Conservation (phyloP, 1,140 invertebrate genomes). For the Diploscapter pachys region DNA sequence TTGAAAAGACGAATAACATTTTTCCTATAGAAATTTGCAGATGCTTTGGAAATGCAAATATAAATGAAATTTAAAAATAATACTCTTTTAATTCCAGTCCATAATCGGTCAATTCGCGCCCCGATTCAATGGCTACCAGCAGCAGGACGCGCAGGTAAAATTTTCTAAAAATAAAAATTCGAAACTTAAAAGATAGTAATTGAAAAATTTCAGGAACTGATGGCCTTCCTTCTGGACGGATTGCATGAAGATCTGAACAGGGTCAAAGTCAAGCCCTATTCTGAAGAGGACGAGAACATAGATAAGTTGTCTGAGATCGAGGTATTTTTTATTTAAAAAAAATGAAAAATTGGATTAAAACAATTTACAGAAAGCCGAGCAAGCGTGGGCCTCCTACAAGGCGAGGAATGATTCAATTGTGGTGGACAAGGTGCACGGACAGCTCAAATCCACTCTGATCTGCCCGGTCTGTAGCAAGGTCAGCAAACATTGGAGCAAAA, state of each 20-base stretch:
- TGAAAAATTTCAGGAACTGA: conserved; percentile 66
- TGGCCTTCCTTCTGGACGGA: conserved; percentile 69
- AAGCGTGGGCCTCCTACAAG: conserved; percentile 68
- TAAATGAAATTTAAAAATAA: too few species aligned
- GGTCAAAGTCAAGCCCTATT: conserved; percentile 69
- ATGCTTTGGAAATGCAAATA: too few species aligned
- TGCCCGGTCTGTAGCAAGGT: conserved; percentile 68
- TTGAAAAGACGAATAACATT: too few species aligned
- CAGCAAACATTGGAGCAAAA: too few species aligned
- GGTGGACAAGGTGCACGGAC: conserved; percentile 69
- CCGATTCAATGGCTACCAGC: conserved; percentile 76
- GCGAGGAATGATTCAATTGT: conserved; percentile 70
- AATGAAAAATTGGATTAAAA: not conserved
- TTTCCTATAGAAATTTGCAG: too few species aligned
- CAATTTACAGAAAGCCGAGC: conserved; percentile 61
- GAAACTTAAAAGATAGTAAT: too few species aligned
- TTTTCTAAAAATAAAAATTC: too few species aligned
- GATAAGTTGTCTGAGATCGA: conserved; percentile 2
- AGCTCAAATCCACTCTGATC: conserved; percentile 69
- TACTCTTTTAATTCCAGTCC: conserved; percentile 63
- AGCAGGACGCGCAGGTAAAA: conserved; percentile 79
- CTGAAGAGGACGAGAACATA: conserved; percentile 63
- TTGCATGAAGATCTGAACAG: conserved; percentile 70
- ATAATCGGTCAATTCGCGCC: conserved; percentile 67
- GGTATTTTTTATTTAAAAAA: not conserved